A percentile compares a stretch with the other conserved stretches of the same genome.
Conservation (phyloP, 2,113 vertebrate genomes). For the Hippocampus comes region DNA sequence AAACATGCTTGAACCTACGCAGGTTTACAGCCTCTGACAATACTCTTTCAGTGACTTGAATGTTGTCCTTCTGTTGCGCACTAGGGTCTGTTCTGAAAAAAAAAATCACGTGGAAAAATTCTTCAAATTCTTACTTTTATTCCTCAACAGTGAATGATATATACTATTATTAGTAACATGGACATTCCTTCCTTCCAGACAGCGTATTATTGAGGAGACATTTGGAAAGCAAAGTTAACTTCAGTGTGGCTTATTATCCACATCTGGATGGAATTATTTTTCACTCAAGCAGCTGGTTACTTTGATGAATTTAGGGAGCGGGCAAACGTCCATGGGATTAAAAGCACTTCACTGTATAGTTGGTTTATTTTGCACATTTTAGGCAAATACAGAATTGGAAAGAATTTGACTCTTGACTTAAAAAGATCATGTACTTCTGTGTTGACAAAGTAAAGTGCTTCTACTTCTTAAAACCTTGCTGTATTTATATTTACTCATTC, state of each 20-base stretch:
- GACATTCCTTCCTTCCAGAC: conserved; percentile 37
- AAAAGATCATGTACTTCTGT: too few relatives aligned
- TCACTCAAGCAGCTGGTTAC: conserved; percentile 1
- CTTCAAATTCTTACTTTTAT: conserved; percentile 2
- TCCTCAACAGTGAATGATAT: conserved; percentile 1
- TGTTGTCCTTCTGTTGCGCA: background rate
- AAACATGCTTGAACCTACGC: background rate
- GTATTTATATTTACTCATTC: background rate
- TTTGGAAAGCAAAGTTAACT: conserved; percentile 35
- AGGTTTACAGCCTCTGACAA: background rate
- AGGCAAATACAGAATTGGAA: too few relatives aligned
- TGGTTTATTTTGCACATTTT: background rate
- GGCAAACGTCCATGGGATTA: background rate
- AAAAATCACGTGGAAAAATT: background rate
- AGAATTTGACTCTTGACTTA: too few relatives aligned
- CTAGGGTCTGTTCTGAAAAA: background rate
- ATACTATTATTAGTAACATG: conserved; percentile 3
- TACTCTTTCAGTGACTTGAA: background rate
- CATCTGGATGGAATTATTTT: conserved; percentile 24
- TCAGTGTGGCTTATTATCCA: conserved; percentile 18
- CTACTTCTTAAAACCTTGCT: background rate
- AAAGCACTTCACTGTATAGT: background rate
- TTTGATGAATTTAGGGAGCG: background rate
- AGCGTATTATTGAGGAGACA: conserved; percentile 8
- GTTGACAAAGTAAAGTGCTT: too few relatives aligned